Evolutionary conservation across 2,888 invertebrate species (phyloP).

Genomic region (Choreutis nemorana): DNA sequence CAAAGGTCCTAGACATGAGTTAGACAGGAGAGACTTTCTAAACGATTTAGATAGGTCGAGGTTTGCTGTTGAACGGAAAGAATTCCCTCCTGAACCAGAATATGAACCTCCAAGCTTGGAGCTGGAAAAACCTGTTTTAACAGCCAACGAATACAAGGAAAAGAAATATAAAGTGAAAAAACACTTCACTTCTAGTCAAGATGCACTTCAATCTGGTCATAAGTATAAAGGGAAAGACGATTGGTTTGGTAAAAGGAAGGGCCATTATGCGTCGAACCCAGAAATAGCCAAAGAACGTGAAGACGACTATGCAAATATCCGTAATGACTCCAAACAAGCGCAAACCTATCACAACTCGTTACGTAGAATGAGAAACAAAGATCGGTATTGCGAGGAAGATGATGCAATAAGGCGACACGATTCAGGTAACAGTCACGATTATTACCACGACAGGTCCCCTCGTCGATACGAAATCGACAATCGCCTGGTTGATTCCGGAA

Average conservation of each 20-base stretch:
- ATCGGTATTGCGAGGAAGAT: constrained; percentile 35
- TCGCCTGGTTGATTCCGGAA: constrained; percentile 78
- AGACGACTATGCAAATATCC: constrained; percentile 54
- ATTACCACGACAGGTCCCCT: constrained; percentile 48
- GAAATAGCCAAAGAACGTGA: constrained; percentile 65
- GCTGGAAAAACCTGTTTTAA: constrained; percentile 62
- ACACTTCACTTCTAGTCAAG: constrained; percentile 56
- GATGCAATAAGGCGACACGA: constrained; percentile 46
- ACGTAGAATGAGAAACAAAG: constrained; percentile 65
- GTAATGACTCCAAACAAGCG: constrained; percentile 35
- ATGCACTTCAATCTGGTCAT: constrained; percentile 44
- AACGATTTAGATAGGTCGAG: constrained; percentile 34
- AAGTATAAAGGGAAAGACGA: constrained; percentile 54
- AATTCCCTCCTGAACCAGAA: constrained; percentile 59
- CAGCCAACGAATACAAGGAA: constrained; percentile 67
- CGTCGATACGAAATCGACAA: constrained; percentile 64
- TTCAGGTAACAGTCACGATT: constrained; percentile 59
- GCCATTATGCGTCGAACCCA: constrained; percentile 69
- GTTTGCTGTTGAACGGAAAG: constrained; percentile 33
- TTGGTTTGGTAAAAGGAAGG: constrained; percentile 52
- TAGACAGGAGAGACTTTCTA: constrained; percentile 44
- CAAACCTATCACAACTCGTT: constrained; percentile 70
- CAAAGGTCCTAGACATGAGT: constrained; percentile 38
- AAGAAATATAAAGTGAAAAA: constrained; percentile 57
- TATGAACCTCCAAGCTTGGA: constrained; percentile 75